Evolutionary conservation across 2,797 vertebrate species (phyloP).

Genomic region (Stomatorhinus walkeri): DNA sequence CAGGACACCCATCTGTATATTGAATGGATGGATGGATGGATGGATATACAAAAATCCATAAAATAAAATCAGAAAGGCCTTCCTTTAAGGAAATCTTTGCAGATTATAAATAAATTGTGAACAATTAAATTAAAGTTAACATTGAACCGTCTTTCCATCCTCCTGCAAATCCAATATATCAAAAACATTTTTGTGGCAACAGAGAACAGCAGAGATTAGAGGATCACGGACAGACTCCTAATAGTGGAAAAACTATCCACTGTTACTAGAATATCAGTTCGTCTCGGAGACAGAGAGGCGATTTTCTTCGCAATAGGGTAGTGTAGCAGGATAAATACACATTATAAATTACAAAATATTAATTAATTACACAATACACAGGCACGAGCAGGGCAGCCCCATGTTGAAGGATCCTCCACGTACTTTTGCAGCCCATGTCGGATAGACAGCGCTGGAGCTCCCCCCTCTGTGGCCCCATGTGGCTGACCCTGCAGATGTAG

Average conservation of each 20-base stretch:
- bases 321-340: not conserved
- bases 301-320: not conserved
- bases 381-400: not conserved
- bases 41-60: not conserved
- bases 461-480: conserved; percentile 48
- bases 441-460: conserved; percentile 60
- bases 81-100: not conserved
- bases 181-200: not conserved
- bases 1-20: not conserved
- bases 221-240: not conserved
- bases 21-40: not conserved
- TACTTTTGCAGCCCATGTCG: conserved; percentile 75
- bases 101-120: not conserved
- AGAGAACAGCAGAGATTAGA: not conserved
- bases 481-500: conserved; percentile 69
- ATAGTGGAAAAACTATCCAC: not conserved
- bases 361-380: not conserved
- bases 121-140: not conserved
- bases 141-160: not conserved
- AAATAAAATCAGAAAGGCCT: not conserved
- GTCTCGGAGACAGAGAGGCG: not conserved
- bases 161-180: not conserved
- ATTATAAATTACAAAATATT: not conserved
- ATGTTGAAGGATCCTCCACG: conserved; percentile 36
- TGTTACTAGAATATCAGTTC: not conserved